Evolutionary conservation across 1,140 invertebrate genomes (phyloP).

Genomic region (Drosophila tristis): DNA sequence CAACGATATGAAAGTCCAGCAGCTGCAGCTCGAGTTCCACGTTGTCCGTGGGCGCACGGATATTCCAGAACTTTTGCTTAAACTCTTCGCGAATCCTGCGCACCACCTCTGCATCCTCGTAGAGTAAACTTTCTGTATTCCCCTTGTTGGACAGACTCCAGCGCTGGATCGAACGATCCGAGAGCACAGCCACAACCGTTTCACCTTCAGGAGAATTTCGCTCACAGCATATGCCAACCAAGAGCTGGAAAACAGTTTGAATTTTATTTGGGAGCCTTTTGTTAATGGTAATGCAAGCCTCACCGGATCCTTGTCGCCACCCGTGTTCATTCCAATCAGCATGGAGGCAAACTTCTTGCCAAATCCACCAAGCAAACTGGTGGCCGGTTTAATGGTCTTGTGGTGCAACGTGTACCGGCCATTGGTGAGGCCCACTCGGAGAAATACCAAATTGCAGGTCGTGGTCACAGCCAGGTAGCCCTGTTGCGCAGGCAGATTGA

Average conservation of each 20-base stretch:
- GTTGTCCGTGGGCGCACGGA: conserved; percentile 61
- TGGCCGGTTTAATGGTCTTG: conserved; percentile 89
- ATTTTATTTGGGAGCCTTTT: background rate
- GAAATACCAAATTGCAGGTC: conserved; percentile 93
- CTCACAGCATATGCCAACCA: conserved; percentile 75
- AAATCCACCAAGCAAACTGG: conserved; percentile 95
- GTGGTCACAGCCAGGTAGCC: conserved; percentile 95
- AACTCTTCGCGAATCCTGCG: conserved; percentile 75
- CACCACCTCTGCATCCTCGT: conserved; percentile 74
- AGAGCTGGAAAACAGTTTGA: conserved; percentile 25
- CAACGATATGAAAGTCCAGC: conserved; percentile 90
- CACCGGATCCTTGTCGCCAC: conserved; percentile 91
- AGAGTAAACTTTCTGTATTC: conserved; percentile 70
- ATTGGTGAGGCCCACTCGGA: conserved; percentile 87
- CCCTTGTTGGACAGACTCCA: conserved; percentile 77
- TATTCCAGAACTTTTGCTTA: conserved; percentile 76
- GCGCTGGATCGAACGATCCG: conserved; percentile 76
- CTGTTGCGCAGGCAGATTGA: conserved; percentile 88
- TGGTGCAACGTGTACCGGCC: conserved; percentile 89
- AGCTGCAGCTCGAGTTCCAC: conserved; percentile 85
- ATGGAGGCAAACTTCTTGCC: conserved; percentile 93
- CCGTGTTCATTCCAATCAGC: conserved; percentile 92
- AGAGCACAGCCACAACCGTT: conserved; percentile 65
- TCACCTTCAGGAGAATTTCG: conserved; percentile 42
- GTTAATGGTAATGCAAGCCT: conserved; percentile 44